phyloP scores from a whole-genome alignment of 2,797 vertebrate species.

The Danio choprae region DNA sequence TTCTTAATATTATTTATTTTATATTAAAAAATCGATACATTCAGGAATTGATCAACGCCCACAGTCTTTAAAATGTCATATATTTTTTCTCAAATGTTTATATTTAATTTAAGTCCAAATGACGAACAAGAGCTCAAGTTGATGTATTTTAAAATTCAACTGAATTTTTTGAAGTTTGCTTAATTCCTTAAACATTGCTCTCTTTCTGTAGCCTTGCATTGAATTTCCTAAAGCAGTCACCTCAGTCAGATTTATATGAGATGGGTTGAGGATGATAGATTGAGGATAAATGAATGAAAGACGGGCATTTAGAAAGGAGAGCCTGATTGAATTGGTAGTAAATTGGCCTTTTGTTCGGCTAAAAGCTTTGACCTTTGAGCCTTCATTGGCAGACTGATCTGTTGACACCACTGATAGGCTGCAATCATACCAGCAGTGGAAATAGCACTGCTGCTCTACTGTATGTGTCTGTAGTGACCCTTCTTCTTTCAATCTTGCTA shows the following conservation, averaged over 20 bases:
- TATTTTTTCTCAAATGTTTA: neutral
- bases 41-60: too few species aligned
- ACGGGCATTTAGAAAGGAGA: slow-evolving; percentile 11
- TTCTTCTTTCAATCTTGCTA: slow-evolving; percentile 15
- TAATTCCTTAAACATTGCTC: slow-evolving; percentile 1
- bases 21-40: too few species aligned
- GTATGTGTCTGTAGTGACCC: slow-evolving; percentile 27
- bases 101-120: neutral
- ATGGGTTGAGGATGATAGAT: slow-evolving; percentile 34
- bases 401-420: slow-evolving; percentile 67
- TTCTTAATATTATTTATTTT: too few species aligned
- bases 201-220: neutral
- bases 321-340: slow-evolving; percentile 37
- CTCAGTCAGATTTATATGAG: slow-evolving; percentile 15
- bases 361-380: slow-evolving; percentile 70
- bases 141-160: neutral
- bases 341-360: slow-evolving; percentile 63
- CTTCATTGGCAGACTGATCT: slow-evolving; percentile 70
- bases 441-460: slow-evolving; percentile 56
- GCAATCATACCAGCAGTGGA: slow-evolving; percentile 66
- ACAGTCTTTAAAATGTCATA: too few species aligned
- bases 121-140: neutral
- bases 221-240: slow-evolving; percentile 20
- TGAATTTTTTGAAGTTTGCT: neutral
- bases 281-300: slow-evolving; percentile 38